Conservation (phyloP, 2,113 vertebrate species). For the Dermatemys mawii region DNA sequence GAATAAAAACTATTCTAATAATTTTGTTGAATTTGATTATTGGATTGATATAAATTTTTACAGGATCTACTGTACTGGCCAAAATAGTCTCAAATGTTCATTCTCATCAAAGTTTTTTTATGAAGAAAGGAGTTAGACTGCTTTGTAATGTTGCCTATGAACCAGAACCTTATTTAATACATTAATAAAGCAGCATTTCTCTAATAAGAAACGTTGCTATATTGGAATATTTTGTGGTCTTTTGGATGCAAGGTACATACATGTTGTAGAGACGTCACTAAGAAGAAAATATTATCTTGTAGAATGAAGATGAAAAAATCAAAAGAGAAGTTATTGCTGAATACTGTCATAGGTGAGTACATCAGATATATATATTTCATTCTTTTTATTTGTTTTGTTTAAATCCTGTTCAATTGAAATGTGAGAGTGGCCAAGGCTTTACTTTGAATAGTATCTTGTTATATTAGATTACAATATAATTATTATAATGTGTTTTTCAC, state of each 20-base stretch:
- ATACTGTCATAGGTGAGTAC: slow-evolving; percentile 79
- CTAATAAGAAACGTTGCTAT: not conserved
- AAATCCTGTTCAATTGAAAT: not conserved
- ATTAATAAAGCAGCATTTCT: not conserved
- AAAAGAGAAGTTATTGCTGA: slow-evolving; percentile 78
- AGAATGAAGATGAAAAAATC: slow-evolving; percentile 79
- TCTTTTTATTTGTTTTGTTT: not conserved
- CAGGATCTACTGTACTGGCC: not conserved
- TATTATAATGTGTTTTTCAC: not conserved
- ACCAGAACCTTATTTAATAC: not conserved
- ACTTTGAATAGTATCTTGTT: not conserved
- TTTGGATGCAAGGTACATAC: not conserved
- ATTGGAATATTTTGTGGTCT: not conserved
- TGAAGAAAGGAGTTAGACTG: not conserved
- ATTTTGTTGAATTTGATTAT: not conserved
- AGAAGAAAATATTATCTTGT: slow-evolving; percentile 37
- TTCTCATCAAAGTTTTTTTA: not conserved
- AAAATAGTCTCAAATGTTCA: not conserved
- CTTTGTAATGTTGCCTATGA: not conserved
- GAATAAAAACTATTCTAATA: not conserved
- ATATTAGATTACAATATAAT: not conserved
- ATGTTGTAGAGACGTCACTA: not conserved
- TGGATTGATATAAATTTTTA: not conserved
- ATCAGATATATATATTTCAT: not conserved
- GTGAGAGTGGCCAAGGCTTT: not conserved